Evolutionary conservation across 2,113 vertebrate species (phyloP), one percentile per base, ranked within the genome.

Genomic region (Pituophis catenifer): DNA sequence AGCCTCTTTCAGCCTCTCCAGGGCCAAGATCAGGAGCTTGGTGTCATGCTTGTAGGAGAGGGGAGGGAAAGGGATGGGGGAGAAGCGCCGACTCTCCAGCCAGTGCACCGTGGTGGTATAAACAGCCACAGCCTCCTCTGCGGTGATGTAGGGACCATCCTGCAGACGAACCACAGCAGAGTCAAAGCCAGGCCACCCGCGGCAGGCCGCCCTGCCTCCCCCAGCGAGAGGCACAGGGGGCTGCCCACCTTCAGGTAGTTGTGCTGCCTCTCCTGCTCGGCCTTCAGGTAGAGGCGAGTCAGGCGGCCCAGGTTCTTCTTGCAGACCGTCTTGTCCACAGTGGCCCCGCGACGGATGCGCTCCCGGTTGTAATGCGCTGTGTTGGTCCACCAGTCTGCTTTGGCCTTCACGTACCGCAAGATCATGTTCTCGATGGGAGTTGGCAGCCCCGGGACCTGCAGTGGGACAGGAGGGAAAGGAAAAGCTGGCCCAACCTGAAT

Each of bases 341-440:
- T 99, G 95, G 99, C 99, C 24, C 99, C 99, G 0, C 99, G 98
- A n/a, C 99, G 98, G 97, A 99, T 99, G 92, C 99, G 98, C 96
- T 99, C 99, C 55, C 99, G 97, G 96, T 99, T 99, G 97, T 99
- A 99, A 97, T 99, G 99, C 29, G 99, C 99, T 0, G 99, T 99
- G 93, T 99, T 99, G 94, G 99, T 99, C 99, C 99, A 99, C 99
- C 99, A 99, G 97, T 99, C 99, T 58, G 99, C 99, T 97, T 99
- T 99, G 87, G 99, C 99, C 95, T 99, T 99, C 96, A 99, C 99
- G 0, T 99, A 99, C 48, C 99, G 98, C 96, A 99, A 97, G 96
- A 99, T 99, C 99, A 99, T 99, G 97, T 99, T 99, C 96, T 99
- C 99, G 91, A 99, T 99, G 54, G 99, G 99, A 29, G 99, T 99